Evolutionary conservation across 23 tunicate species (phyloP).

Genomic region (Ciona savignyi): DNA sequence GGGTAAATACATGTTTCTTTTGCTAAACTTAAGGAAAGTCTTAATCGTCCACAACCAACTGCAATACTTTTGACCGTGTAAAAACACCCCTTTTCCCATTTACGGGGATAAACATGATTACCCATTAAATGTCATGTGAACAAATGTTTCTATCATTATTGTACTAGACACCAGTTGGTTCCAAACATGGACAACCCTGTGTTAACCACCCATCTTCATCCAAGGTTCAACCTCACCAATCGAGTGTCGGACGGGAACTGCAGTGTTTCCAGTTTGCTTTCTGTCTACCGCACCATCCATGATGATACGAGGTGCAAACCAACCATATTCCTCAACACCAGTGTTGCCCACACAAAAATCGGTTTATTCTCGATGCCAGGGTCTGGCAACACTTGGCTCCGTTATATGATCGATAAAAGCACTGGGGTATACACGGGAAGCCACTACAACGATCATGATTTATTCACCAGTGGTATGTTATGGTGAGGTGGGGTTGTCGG

Average conservation of each 20-base stretch:
- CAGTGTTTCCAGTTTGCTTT: neutral
- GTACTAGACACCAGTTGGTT: neutral
- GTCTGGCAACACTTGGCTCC: neutral
- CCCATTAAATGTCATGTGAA: no score
- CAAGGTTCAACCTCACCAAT: neutral
- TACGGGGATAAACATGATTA: no score
- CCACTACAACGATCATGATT: neutral
- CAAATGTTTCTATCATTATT: neutral
- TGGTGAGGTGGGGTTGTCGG: no score
- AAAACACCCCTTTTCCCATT: no score
- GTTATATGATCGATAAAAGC: neutral
- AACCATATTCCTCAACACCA: neutral
- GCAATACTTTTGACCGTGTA: no score
- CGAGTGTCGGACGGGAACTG: neutral
- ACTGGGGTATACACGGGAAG: slow-evolving; percentile 7
- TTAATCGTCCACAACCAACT: no score
- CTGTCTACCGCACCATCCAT: neutral
- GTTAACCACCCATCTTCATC: no score
- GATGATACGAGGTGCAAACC: neutral
- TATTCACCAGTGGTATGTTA: neutral
- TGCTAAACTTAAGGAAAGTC: no score
- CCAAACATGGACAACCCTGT: no score
- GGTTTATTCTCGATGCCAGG: slow-evolving; percentile 2
- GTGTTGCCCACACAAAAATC: neutral
- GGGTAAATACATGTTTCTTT: no score